Percentiles rank a stretch among this genome's conserved stretches.
Evolutionary conservation across 2,113 vertebrate species (phyloP).

Genomic region (Meles meles): DNA sequence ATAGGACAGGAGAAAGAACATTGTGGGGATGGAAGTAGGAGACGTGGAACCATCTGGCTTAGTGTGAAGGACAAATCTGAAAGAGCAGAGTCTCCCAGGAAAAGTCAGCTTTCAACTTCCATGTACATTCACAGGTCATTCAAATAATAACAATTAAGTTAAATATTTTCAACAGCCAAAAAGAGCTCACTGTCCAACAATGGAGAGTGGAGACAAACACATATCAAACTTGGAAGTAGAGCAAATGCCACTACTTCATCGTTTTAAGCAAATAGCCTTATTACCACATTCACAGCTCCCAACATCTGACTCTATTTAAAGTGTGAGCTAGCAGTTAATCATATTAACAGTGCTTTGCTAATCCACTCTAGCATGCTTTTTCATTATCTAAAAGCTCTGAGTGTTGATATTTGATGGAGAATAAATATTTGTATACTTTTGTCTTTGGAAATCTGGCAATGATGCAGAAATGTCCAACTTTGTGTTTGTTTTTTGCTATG

Average conservation of each 20-base stretch:
- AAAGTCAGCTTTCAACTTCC: not conserved
- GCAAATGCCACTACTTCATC: not conserved
- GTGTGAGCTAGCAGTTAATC: constrained; percentile 24
- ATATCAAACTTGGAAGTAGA: not conserved
- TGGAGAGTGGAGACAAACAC: not conserved
- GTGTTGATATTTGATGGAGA: constrained; percentile 26
- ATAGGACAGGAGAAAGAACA: not conserved
- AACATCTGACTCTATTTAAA: constrained; percentile 23
- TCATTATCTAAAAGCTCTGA: constrained; percentile 26
- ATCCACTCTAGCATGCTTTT: not conserved
- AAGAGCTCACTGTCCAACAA: not conserved
- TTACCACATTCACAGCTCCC: not conserved
- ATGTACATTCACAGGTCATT: not conserved
- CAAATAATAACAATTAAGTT: not conserved
- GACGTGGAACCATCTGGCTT: not conserved
- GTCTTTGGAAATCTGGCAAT: not conserved
- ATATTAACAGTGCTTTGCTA: not conserved
- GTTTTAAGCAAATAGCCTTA: constrained; percentile 13
- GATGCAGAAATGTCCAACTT: not conserved
- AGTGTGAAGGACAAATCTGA: not conserved
- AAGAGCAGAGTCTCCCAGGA: not conserved
- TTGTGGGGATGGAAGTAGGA: not conserved
- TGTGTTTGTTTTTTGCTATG: not conserved
- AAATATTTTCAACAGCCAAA: not conserved
- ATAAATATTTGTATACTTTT: constrained; percentile 19